Conservation (phyloP, 2,888 invertebrate genomes). For the Drosophila mulleri region DNA sequence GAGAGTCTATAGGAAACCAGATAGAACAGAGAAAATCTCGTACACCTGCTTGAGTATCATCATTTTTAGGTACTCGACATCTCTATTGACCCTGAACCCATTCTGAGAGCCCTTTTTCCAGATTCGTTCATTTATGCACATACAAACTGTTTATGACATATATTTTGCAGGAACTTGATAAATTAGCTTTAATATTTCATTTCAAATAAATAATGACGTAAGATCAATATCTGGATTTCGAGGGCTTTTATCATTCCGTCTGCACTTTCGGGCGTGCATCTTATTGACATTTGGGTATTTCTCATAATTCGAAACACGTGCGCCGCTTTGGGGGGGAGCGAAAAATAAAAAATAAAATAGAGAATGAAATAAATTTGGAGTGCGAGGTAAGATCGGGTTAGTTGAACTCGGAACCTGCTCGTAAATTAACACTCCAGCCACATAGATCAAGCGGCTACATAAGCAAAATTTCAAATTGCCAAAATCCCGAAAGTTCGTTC, state of each 20-base stretch:
- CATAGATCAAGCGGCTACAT: constrained; percentile 42
- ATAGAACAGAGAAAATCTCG: background rate
- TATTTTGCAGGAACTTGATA: background rate
- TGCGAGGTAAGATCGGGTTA: constrained; percentile 26
- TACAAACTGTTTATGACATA: background rate
- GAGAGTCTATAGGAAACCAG: background rate
- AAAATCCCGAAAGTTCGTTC: constrained; percentile 31
- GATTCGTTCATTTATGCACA: constrained; percentile 1
- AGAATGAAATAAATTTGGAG: constrained; percentile 13
- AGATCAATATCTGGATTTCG: constrained; percentile 18
- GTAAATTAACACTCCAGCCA: constrained; percentile 40
- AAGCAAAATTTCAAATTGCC: constrained; percentile 13
- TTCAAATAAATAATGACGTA: constrained; percentile 4
- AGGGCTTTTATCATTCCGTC: background rate
- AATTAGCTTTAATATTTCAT: background rate
- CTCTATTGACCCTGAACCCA: background rate
- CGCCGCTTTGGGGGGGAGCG: background rate
- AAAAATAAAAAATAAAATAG: background rate
- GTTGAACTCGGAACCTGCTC: constrained; percentile 32
- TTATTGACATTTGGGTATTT: constrained; percentile 29
- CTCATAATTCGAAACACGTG: constrained; percentile 47
- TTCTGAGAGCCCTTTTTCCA: background rate
- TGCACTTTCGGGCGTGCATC: constrained; percentile 13
- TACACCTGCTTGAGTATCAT: background rate
- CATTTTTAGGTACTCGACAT: background rate